Base-by-base conservation (phyloP, 2,113 vertebrate species). In the Notothenia rossii region DNA sequence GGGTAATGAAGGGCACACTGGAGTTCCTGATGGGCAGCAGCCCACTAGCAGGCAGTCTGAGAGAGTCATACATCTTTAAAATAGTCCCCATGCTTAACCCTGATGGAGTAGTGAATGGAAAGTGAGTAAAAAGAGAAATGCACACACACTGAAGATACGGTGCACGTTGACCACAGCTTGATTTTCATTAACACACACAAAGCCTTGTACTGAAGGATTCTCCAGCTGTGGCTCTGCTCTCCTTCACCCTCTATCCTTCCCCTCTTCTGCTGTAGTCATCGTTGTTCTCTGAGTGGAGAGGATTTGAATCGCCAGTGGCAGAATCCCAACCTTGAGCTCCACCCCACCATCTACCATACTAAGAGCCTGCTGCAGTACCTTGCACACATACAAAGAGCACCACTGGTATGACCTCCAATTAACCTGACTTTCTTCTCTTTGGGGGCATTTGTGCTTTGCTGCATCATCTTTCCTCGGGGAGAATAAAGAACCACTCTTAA, bases 41-140 rank as follows among this genome's bases (percentile, higher is more conserved):
- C 85, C 93, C 96, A 17, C 90, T 95, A 83, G 98, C 98, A 13
- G 97, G 96, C 56, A 96, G 91, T 86, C 95, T 99, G 70, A 95
- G 98, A 81, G 97, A 99, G 90, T 94, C 96, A 60, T 99, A 96
- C 81, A 98, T 99, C 93, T 99, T 99, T 93, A 99, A 99, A 96
- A 98, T 99, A 88, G 94, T 99, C 86, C 98, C 98, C 49, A 99
- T 99, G 98, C 96, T 99, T 62, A 99, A 99, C 94, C 98, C 98
- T 74, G 98, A 99, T 84, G 98, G 98, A 81, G 98, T 99, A 89
- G 94, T 99, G 92, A 99, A 99, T 91, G 98, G 98, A 93, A 99
- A 97, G 98, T 99, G 96, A 95, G 97, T 94, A 18, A 50, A 60
- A 63, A 58, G 1, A 50, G 20, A 69, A 77, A 70, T 22, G 17